Evolutionary conservation across 2,797 vertebrate genomes (phyloP).

Genomic region (Aldrovandia affinis): DNA sequence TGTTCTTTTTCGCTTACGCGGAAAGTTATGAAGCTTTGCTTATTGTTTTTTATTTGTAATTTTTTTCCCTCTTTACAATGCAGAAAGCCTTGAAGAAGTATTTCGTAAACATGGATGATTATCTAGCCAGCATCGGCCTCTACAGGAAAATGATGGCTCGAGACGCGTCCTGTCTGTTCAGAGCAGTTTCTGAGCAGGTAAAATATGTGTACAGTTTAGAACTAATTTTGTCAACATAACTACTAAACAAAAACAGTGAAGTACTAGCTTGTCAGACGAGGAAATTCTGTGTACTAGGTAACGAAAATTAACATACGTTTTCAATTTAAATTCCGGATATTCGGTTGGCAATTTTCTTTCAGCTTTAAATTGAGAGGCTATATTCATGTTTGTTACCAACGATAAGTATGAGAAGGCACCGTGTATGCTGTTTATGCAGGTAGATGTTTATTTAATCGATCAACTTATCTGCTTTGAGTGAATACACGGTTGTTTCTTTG

Average conservation of each 20-base stretch:
- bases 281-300: not conserved
- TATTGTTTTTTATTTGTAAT: conserved; percentile 42
- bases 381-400: not conserved
- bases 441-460: not conserved
- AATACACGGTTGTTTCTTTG: not conserved
- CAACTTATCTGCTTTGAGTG: not conserved
- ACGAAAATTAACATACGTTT: too few relatives aligned
- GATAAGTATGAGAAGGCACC: not conserved
- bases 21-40: conserved; percentile 44
- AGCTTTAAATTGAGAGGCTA: not conserved
- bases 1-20: conserved; percentile 35
- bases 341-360: too few relatives aligned
- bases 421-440: not conserved
- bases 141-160: conserved; percentile 92
- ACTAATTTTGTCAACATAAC: not conserved
- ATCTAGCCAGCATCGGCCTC: conserved; percentile 85
- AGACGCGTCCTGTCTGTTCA: conserved; percentile 91
- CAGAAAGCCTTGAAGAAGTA: conserved; percentile 90
- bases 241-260: too few relatives aligned
- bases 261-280: not conserved
- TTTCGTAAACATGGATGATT: conserved; percentile 93
- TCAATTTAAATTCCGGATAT: too few relatives aligned
- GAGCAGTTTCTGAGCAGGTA: conserved; percentile 94
- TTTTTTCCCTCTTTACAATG: conserved; percentile 69
- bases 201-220: not conserved